phyloP scores from a whole-genome alignment of 1,140 invertebrate genomes.

The Drosophila equinoxialis region DNA sequence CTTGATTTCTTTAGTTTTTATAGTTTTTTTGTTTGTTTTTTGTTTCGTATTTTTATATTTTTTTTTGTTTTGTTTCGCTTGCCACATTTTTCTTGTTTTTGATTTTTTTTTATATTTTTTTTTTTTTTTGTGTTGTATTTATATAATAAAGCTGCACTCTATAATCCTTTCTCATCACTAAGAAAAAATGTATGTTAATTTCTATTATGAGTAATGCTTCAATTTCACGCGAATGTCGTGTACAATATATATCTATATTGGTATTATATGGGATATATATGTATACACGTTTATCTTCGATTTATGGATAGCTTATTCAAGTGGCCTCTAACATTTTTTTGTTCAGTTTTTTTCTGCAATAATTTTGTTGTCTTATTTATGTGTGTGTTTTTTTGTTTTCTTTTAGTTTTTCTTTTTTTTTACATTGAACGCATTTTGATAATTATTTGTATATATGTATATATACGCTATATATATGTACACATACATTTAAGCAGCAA shows the following conservation, averaged over 20 bases:
- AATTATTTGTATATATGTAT: slow-evolving; percentile 37
- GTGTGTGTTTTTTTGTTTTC: background rate
- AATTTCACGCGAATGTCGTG: slow-evolving; percentile 51
- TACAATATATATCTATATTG: slow-evolving; percentile 10
- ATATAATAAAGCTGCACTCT: slow-evolving; percentile 66
- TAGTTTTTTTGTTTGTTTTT: slow-evolving; percentile 9
- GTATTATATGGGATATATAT: slow-evolving; percentile 16
- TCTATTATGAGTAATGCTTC: slow-evolving; percentile 38
- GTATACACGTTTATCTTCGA: slow-evolving; percentile 22
- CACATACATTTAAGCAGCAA: slow-evolving; percentile 43
- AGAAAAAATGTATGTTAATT: slow-evolving; percentile 49
- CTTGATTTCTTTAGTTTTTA: too few relatives aligned
- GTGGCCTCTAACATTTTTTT: slow-evolving; percentile 50
- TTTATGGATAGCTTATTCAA: slow-evolving; percentile 26
- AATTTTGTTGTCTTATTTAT: slow-evolving; percentile 36
- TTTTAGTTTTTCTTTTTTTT: slow-evolving; percentile 27
- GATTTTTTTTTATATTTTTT: slow-evolving; percentile 15
- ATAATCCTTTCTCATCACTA: slow-evolving; percentile 54
- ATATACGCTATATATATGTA: slow-evolving; percentile 21
- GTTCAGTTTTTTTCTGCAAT: slow-evolving; percentile 35
- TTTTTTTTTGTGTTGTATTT: slow-evolving; percentile 23
- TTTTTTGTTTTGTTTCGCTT: background rate
- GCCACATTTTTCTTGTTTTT: slow-evolving; percentile 10
- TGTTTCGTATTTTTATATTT: slow-evolving; percentile 24
- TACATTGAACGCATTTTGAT: slow-evolving; percentile 57